These are phyloP conservation scores for Thalpophila matura DNA, from an alignment of 2,888 invertebrate genomes.

Conservation along the genomic window DNA sequence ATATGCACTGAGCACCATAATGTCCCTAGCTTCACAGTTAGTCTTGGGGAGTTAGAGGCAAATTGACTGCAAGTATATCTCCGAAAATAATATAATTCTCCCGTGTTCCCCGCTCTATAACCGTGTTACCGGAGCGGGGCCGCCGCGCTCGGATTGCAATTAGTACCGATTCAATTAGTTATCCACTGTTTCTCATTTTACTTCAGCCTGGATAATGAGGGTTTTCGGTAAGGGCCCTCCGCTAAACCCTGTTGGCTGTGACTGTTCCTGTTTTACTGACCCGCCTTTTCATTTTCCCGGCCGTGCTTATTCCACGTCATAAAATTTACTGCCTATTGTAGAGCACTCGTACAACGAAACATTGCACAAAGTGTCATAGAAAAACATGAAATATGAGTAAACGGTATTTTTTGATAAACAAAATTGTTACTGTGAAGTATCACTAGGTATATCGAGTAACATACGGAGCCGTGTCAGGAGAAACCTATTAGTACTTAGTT, in stretches of 20 bases:
- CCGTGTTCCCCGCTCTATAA: slow-evolving; percentile 50
- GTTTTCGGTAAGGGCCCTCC: slow-evolving; percentile 36
- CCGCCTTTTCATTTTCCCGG: slow-evolving; percentile 45
- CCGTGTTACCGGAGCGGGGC: slow-evolving; percentile 48
- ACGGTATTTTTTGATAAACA: neutral
- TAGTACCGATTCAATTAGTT: slow-evolving; percentile 63
- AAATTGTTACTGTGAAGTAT: neutral
- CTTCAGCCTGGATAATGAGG: slow-evolving; percentile 48
- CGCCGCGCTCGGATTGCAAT: slow-evolving; percentile 59
- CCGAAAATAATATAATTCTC: slow-evolving; percentile 59
- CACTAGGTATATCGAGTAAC: neutral
- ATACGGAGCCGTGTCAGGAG: neutral
- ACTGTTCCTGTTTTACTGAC: slow-evolving; percentile 32
- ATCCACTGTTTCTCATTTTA: slow-evolving; percentile 61
- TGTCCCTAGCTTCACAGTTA: slow-evolving; percentile 29
- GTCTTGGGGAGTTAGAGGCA: slow-evolving; percentile 21
- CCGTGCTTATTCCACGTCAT: slow-evolving; percentile 42
- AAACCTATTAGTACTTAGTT: neutral
- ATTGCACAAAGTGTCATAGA: neutral
- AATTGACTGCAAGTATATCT: slow-evolving; percentile 53
- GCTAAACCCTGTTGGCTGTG: slow-evolving; percentile 29
- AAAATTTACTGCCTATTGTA: slow-evolving; percentile 45
- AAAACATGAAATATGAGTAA: neutral
- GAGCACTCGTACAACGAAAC: slow-evolving; percentile 13
- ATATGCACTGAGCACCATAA: slow-evolving; percentile 19